A percentile compares a stretch with the other conserved stretches of the same genome.
phyloP scores from a whole-genome alignment of 2,113 vertebrate species.

The Pelusios castaneus region DNA sequence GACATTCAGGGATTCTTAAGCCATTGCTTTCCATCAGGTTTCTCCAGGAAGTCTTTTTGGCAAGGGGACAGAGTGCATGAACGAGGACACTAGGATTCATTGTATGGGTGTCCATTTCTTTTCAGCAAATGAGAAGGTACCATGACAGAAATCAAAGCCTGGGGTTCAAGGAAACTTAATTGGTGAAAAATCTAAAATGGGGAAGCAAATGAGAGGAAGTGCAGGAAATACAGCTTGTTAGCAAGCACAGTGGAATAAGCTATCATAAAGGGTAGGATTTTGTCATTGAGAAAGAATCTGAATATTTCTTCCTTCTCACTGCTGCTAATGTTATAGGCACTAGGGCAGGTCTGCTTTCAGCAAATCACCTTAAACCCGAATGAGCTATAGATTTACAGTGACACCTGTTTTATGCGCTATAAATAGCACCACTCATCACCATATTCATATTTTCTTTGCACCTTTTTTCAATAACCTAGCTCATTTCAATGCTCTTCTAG shows the following conservation, averaged over 20 bases:
- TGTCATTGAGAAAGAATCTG: conserved; percentile 17
- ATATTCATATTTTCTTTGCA: conserved; percentile 50
- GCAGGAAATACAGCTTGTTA: background rate
- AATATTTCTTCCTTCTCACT: background rate
- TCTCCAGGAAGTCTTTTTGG: background rate
- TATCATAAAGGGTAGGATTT: background rate
- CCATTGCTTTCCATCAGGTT: conserved; percentile 17
- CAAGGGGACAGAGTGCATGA: background rate
- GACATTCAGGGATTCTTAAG: background rate
- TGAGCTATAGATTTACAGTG: conserved; percentile 45
- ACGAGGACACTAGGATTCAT: background rate
- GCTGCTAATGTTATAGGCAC: background rate
- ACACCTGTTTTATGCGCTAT: conserved; percentile 44
- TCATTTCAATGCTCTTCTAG: background rate
- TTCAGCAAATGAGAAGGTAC: background rate
- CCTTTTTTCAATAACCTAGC: conserved; percentile 39
- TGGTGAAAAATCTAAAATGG: conserved; percentile 14
- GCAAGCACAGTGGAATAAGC: background rate
- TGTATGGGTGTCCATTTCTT: background rate
- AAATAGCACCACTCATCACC: conserved; percentile 57
- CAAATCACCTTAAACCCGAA: conserved; percentile 51
- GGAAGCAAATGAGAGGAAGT: background rate
- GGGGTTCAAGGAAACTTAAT: conserved; percentile 13
- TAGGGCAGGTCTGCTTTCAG: conserved; percentile 38
- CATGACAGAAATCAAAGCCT: background rate